Evolutionary conservation across 2,113 vertebrate genomes (phyloP).

Genomic region (Chionis minor): DNA sequence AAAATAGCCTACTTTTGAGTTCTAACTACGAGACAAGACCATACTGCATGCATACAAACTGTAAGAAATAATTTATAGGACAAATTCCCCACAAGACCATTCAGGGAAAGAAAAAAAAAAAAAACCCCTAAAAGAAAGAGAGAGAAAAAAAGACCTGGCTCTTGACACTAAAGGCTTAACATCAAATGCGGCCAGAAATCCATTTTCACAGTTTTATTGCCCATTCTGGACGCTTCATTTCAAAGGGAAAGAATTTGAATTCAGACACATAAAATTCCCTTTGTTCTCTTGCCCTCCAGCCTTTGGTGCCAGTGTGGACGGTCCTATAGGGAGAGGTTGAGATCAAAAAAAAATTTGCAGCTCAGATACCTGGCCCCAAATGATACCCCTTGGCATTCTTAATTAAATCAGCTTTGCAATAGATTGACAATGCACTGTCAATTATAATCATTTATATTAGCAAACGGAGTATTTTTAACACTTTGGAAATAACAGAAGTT

Average conservation of each 20-base stretch:
- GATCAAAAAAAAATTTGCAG: constrained; percentile 83
- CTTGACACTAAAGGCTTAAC: constrained; percentile 95
- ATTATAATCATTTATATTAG: constrained; percentile 91
- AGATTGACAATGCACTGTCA: constrained; percentile 87
- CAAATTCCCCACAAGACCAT: constrained; percentile 71
- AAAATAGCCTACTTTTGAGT: constrained; percentile 11
- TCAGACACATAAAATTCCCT: constrained; percentile 86
- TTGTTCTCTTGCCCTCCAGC: constrained; percentile 96
- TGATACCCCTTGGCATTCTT: constrained; percentile 90
- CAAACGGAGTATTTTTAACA: constrained; percentile 79
- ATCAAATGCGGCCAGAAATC: constrained; percentile 96
- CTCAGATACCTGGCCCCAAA: constrained; percentile 87
- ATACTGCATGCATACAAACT: constrained; percentile 31
- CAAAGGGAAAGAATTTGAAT: constrained; percentile 88
- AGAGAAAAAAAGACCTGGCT: constrained; percentile 73
- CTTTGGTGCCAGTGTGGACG: constrained; percentile 86
- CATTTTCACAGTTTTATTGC: constrained; percentile 93
- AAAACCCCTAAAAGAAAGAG: constrained; percentile 40
- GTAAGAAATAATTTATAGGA: constrained; percentile 73
- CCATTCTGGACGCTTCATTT: constrained; percentile 89
- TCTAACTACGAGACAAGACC: constrained; percentile 42
- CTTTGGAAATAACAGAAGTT: constrained; percentile 59
- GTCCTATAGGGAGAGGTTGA: constrained; percentile 85
- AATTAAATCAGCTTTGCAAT: constrained; percentile 87
- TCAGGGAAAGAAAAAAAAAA: constrained; percentile 25